Conservation (phyloP, 2,797 vertebrate genomes). For the Setipinna tenuifilis region DNA sequence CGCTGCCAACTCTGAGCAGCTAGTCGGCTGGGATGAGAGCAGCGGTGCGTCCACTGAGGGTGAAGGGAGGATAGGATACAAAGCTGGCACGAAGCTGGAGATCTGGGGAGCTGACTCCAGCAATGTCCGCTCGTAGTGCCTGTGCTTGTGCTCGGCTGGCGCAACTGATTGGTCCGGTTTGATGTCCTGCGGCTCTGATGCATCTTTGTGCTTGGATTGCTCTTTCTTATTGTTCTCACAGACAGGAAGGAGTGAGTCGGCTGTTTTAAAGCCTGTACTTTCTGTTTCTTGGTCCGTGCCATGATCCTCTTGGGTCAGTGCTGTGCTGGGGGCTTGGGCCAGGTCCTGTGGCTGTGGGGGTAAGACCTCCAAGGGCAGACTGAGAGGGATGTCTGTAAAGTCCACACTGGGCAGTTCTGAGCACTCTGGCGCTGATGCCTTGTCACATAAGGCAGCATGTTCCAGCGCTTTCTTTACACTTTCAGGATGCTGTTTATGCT, state of each 20-base stretch:
- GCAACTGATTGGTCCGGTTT: constrained; percentile 12
- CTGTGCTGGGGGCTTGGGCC: neutral
- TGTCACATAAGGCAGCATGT: constrained; percentile 48
- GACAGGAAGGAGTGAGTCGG: constrained; percentile 5
- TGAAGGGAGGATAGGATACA: constrained; percentile 71
- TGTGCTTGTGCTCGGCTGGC: constrained; percentile 18
- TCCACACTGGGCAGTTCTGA: constrained; percentile 51
- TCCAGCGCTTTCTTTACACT: constrained; percentile 56
- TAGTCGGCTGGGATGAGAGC: neutral
- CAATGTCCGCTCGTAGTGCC: constrained; percentile 34
- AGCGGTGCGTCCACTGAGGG: neutral
- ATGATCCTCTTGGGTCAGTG: constrained; percentile 31
- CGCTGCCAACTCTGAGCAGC: constrained; percentile 44
- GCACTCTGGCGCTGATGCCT: constrained; percentile 42
- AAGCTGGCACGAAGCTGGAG: constrained; percentile 64
- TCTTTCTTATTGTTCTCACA: constrained; percentile 22
- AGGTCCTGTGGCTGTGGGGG: constrained; percentile 16
- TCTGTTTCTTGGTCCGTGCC: constrained; percentile 34
- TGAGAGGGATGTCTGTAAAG: constrained; percentile 76
- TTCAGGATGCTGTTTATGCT: constrained; percentile 63
- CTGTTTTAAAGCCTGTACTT: constrained; percentile 18
- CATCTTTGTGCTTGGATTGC: neutral
- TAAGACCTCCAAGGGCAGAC: constrained; percentile 58
- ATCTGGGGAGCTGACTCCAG: constrained; percentile 57
- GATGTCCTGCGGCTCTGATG: constrained; percentile 29